phyloP scores from a whole-genome alignment of 1,140 invertebrate species.

The Octopus bimaculoides region DNA sequence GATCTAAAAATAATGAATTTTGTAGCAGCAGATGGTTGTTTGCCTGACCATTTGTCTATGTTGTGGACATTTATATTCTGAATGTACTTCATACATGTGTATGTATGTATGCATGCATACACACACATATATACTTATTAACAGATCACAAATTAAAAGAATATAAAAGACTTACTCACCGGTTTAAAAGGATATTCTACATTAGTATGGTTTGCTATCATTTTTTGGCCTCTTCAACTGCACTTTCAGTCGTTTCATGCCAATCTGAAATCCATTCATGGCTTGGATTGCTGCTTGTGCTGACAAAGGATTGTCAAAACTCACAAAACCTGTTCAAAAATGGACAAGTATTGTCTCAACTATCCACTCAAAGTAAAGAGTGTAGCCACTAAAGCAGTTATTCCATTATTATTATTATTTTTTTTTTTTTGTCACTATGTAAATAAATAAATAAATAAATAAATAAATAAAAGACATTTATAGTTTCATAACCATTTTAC shows the following conservation, averaged over 20 bases:
- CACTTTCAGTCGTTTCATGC: slow-evolving; percentile 95
- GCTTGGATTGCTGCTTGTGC: slow-evolving; percentile 93
- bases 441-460: no score
- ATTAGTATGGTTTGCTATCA: slow-evolving; percentile 56
- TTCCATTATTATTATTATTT: no score
- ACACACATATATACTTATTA: no score
- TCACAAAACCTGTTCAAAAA: slow-evolving; percentile 76
- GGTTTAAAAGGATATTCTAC: slow-evolving; percentile 10
- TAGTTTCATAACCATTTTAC: no score
- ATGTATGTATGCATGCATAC: no score
- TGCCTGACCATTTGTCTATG: not conserved
- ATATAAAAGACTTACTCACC: not conserved
- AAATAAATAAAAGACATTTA: no score
- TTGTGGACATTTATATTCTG: no score
- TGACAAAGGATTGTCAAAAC: slow-evolving; percentile 89
- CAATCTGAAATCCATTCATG: slow-evolving; percentile 97
- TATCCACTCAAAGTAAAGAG: not conserved
- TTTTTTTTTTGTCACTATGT: no score
- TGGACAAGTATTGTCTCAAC: not conserved
- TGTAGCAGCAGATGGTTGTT: slow-evolving; percentile 6
- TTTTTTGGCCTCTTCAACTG: slow-evolving; percentile 96
- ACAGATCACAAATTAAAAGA: not conserved
- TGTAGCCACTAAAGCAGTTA: not conserved
- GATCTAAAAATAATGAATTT: not conserved
- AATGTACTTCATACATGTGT: no score